Base-by-base conservation (phyloP, 1,140 invertebrate species). In the Listronotus oregonensis region DNA sequence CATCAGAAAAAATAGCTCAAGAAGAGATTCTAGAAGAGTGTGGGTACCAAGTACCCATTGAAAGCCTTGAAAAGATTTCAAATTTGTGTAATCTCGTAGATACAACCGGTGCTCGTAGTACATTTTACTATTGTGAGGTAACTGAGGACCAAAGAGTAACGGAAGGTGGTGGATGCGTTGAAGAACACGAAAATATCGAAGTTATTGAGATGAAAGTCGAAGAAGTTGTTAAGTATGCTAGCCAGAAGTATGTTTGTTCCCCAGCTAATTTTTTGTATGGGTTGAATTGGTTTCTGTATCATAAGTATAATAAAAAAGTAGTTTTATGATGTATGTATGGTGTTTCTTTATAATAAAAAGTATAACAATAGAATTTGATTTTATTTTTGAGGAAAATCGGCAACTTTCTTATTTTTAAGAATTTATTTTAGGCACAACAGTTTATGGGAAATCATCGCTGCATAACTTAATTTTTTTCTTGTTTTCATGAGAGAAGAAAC, bases 1-100 rank as follows among this genome's bases (percentile, higher is more conserved):
- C 87, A 40, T 76, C 91, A 40, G 83, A 83, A 43, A 87, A 96
- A 78, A 95, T 95, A 67, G 94, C 94, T 0, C 83, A 84, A 54
- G 90, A 93, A 69, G 96, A 99, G 79, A 84, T 98, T 0, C 73
- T 90, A 7, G 96, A 98, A 80, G 96, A 99, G 80, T 97, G 95
- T 82, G 96, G 96, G 3, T 99, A 97, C 81, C 83, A 94, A 75
- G 92, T 95, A 1, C 83, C 88, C 0, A 18, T 88, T 3, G 83
- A 87, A 4, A 81, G 86, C n/a, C 83, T 98, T 42, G 86, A 88
- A 47, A 62, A 52, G 55, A 64, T 73, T 15, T 47, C 49, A 1
- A 56, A 82, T 97, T 54, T 86, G 87, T 64, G 86, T 86, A 18
- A 95, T 87, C 73, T 89, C 90, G 92, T 94, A 37, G 85, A 88